Base-by-base conservation (phyloP, 2,888 invertebrate species). In the Tyria jacobaeae region DNA sequence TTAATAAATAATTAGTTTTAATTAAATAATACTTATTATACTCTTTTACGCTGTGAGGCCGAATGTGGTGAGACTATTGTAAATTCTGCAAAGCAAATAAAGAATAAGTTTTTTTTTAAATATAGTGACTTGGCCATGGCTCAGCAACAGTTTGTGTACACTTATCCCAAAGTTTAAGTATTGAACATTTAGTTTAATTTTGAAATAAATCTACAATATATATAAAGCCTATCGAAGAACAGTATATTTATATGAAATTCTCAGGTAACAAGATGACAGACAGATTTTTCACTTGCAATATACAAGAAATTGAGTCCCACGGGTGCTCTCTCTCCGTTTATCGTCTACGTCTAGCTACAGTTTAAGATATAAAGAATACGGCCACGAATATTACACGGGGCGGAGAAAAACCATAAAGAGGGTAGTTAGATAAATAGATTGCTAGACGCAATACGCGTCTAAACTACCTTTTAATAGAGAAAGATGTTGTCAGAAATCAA, bases 381-480 rank as follows among this genome's bases (percentile, higher is more conserved):
- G 63, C 69, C 69, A 73, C 77, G 69, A 82, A 80, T 79, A 83
- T 84, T 82, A 84, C 81, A 78, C 77, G 76, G 77, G 73, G 78
- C 77, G 81, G 78, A 75, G 71, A 77, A 82, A 87, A 86, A 82
- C 87, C 83, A 87, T 87, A 87, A 88, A 87, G 81, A 80, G 80
- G 83, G 87, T 83, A 87, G 86, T 88, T 88, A 87, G 81, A 86
- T 87, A 88, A 88, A 89, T 88, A 88, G 85, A 86, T 89, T 79
- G 86, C 84, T 81, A 80, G 80, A 75, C 79, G 81, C 80, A 69
- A 71, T 75, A 66, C 81, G 85, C 84, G 73, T 80, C 84, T 80
- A 85, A 89, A 89, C 84, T 86, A 83, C 85, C 85, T 69, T 87
- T 86, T 88, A 89, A 89, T 89, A 88, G 82, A 85, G 87, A 88